Conservation (phyloP, 2,797 vertebrate species). For the Sebastes umbrosus region DNA sequence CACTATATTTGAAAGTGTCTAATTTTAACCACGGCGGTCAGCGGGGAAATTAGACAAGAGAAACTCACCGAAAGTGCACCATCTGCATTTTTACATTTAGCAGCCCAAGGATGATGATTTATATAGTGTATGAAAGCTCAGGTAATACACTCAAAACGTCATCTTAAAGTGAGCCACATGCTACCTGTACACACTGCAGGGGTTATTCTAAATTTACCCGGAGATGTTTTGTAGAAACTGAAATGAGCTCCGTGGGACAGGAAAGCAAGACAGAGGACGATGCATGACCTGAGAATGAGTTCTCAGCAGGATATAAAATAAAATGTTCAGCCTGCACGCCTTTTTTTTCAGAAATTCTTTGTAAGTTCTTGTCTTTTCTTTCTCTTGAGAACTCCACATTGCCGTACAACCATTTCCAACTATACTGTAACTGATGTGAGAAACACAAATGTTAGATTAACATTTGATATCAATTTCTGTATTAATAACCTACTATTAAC, state of each 20-base stretch:
- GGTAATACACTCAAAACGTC: neutral
- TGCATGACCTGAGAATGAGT: neutral
- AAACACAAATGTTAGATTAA: neutral
- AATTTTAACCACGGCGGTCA: conserved; percentile 26
- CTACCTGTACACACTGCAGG: neutral
- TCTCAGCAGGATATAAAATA: neutral
- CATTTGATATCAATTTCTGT: neutral
- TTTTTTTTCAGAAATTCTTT: neutral
- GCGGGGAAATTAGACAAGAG: conserved; percentile 41
- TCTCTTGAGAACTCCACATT: neutral
- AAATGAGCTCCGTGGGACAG: neutral
- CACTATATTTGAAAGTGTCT: conserved; percentile 25
- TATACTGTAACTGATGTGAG: neutral
- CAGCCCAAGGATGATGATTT: conserved; percentile 36
- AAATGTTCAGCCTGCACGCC: neutral
- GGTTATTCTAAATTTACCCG: neutral
- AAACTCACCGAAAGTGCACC: conserved; percentile 31
- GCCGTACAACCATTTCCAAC: neutral
- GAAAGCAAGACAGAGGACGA: neutral
- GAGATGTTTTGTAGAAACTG: neutral
- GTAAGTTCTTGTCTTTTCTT: neutral
- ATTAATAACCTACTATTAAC: neutral
- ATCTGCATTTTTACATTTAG: conserved; percentile 37
- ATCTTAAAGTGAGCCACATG: conserved; percentile 4
- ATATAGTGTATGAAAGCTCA: conserved; percentile 15